Evolutionary conservation across 1,140 invertebrate species (phyloP).

Genomic region (Danaus melanippus): DNA sequence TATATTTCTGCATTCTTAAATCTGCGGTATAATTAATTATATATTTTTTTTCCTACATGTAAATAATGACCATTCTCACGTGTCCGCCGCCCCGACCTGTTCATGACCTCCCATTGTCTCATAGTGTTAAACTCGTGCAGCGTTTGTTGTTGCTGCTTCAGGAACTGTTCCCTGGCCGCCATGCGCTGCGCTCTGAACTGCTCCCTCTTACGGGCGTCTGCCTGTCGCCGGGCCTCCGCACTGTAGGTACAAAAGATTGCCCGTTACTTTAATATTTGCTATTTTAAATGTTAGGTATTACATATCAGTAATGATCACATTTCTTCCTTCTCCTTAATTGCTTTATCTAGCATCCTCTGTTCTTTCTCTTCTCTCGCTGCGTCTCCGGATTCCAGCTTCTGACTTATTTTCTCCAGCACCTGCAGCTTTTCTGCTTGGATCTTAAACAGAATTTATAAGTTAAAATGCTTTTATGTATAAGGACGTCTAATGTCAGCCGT

Average conservation of each 20-base stretch:
- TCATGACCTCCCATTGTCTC: conserved; percentile 58
- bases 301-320: conserved; percentile 23
- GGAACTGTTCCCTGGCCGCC: conserved; percentile 29
- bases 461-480: not conserved
- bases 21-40: conserved; percentile 21
- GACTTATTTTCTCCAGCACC: conserved; percentile 45
- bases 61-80: too few relatives aligned
- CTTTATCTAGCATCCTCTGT: conserved; percentile 37
- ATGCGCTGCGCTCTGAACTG: conserved; percentile 29
- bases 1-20: conserved; percentile 61
- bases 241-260: conserved; percentile 19
- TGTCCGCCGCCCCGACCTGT: conserved; percentile 35
- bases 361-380: conserved; percentile 43
- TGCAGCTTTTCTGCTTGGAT: conserved; percentile 45
- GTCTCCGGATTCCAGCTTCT: conserved; percentile 41
- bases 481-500: too few relatives aligned
- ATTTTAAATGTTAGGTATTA: not conserved
- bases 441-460: conserved; percentile 19
- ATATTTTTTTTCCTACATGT: not conserved
- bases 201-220: conserved; percentile 24
- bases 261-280: not conserved
- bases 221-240: conserved; percentile 30
- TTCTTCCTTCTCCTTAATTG: conserved; percentile 42
- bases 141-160: conserved; percentile 36
- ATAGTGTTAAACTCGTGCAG: conserved; percentile 40